Base-by-base conservation (phyloP, 2,888 invertebrate species). In the Plagodis dolabraria region DNA sequence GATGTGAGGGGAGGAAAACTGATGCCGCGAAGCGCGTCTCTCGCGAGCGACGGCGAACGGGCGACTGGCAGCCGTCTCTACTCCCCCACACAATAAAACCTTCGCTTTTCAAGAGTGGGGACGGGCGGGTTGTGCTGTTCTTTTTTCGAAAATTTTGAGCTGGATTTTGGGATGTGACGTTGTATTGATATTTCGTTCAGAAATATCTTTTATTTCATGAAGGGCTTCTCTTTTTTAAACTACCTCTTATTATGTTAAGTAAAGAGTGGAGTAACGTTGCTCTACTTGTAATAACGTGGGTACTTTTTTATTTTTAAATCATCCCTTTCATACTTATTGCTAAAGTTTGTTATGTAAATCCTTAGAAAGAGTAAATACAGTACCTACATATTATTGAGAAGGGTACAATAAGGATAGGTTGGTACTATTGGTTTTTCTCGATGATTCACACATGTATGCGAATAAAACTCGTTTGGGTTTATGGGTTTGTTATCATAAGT, bases 61-160 rank as follows among this genome's bases (percentile, higher is more conserved):
- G 84, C 79, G 86, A 92, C 92, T 91, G 89, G 77, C 78, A 53
- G 60, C 71, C 68, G 73, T 67, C 53, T 55, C 70, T 73, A 71
- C 73, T 76, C 78, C 86, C 86, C 82, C 84, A 84, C 85, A 74
- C 81, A 82, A 83, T 86, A 84, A 86, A 86, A 85, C 88, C 86
- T 89, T 88, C 86, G 86, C 83, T 83, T 83, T 83, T 79, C 75
- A 74, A 85, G 85, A 87, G 89, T 86, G 89, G 89, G 87, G 82
- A 71, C 70, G 60, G 64, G 67, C 67, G 53, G 66, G 67, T 64
- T 60, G 75, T 60, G 43, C 47, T 63, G 47, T 64, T 66, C 50
- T 60, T 66, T 67, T 85, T 83, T 82, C 75, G 73, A 76, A 82
- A 82, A 79, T 71, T 53, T 65, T 67, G 69, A 68, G 66, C 43